A percentile compares a stretch with the other conserved stretches of the same genome.
These are phyloP conservation scores for Parascotia fuliginaria DNA, from an alignment of 2,888 invertebrate species.

Conservation along the genomic window DNA sequence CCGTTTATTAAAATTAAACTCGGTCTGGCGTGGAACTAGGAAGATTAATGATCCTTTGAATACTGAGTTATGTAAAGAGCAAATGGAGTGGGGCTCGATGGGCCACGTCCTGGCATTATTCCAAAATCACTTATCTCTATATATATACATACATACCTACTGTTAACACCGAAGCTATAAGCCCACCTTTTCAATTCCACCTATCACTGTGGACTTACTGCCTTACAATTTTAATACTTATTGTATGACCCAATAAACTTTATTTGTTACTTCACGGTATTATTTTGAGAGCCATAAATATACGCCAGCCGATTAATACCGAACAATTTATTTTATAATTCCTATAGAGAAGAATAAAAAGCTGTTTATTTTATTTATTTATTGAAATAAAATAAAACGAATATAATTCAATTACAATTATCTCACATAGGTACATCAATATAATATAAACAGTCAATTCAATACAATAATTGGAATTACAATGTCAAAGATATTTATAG, in stretches of 20 bases:
- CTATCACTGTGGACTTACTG: constrained; percentile 40
- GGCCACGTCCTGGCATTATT: constrained; percentile 78
- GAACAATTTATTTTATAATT: constrained; percentile 16
- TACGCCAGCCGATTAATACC: neutral
- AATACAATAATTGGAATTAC: too few species aligned
- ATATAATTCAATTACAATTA: too few species aligned
- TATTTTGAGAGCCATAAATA: constrained; percentile 3
- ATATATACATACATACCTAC: constrained; percentile 53
- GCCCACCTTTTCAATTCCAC: constrained; percentile 49
- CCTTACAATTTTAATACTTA: constrained; percentile 27
- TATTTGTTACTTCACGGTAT: constrained; percentile 10
- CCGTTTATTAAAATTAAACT: constrained; percentile 85
- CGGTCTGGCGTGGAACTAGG: constrained; percentile 81
- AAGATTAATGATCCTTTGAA: constrained; percentile 85
- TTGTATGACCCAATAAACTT: constrained; percentile 16
- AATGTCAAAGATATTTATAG: too few species aligned
- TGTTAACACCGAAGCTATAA: constrained; percentile 59
- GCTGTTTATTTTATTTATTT: too few species aligned
- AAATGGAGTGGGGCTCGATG: constrained; percentile 78
- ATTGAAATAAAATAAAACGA: too few species aligned
- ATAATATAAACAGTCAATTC: too few species aligned
- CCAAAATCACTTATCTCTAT: constrained; percentile 83
- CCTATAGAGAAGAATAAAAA: neutral
- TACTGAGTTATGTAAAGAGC: constrained; percentile 84
- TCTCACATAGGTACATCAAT: too few species aligned